Base-by-base conservation (phyloP, 2,113 vertebrate species). In the Electrona antarctica region DNA sequence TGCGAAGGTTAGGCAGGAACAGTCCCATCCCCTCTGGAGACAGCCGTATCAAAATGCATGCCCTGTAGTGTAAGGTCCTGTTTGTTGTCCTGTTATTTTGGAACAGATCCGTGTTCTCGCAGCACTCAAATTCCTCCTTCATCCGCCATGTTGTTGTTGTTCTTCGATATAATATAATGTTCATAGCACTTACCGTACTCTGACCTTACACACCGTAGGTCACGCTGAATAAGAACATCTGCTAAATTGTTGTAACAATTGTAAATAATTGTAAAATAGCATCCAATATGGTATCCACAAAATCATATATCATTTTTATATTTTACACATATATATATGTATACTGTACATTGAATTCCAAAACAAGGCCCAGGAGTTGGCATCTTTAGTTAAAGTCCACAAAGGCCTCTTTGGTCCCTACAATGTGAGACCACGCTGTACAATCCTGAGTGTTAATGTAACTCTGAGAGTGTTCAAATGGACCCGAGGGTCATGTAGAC, bases 371-470 rank as follows among this genome's bases (percentile, higher is more conserved):
- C 56, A 49, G 49, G 71, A 29, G 59, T 33, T 13, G 48, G 28
- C 55, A n/a, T 59, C 57, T 77, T 54, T 59, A 14, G 77, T 83
- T 70, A 68, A 75, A 64, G 73, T 73, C 61, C 74, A 15, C 63
- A 68, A 71, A 63, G 46, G 5, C 7, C 50, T 81, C 61, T 64
- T 66, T 77, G 68, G 64, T 74, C 68, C 71, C 7, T 21, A 41
- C 8, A 6, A 4, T 21, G 28, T 41, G 13, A 69, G 52, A 70
- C 49, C 51, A 72, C 3, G 3, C 59, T 62, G 71, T 82, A 60
- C 49, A 67, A 60, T 6, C 33, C 33, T 41, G 33, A 41, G 33
- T 41, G 33, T 41, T 41, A 41, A 41, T 4, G 33, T 41, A 41
- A 41, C 33, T 41, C 33, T 6, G 33, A 41, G 33, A 41, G 33